A percentile compares a stretch with the other conserved stretches of the same genome.
Conservation (phyloP, 2,888 invertebrate species). For the Drosophila subsilvestris region DNA sequence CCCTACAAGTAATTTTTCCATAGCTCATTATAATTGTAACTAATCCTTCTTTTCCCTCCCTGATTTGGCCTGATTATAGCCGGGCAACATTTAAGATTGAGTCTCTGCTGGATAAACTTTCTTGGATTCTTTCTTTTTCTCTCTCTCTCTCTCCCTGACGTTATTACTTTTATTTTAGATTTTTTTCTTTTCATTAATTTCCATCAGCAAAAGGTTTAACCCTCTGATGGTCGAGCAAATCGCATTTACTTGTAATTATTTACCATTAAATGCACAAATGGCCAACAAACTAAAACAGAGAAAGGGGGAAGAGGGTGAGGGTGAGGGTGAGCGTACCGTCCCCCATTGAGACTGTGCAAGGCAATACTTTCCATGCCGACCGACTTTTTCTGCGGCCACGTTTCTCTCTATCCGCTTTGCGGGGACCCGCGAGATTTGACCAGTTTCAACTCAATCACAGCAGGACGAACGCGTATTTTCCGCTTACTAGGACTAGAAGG, state of each 20-base stretch:
- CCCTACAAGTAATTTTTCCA: background rate
- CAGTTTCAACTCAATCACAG: constrained; percentile 76
- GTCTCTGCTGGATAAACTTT: constrained; percentile 23
- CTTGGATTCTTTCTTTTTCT: constrained; percentile 4
- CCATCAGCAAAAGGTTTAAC: constrained; percentile 54
- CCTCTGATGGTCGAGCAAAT: constrained; percentile 42
- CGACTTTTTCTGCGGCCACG: constrained; percentile 9
- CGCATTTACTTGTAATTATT: constrained; percentile 73
- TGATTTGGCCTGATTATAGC: constrained; percentile 20
- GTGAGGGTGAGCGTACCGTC: background rate
- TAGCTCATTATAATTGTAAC: constrained; percentile 34
- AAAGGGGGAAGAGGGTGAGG: background rate
- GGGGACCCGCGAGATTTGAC: constrained; percentile 66
- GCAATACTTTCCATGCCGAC: constrained; percentile 35
- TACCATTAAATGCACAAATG: constrained; percentile 68
- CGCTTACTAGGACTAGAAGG: constrained; percentile 38
- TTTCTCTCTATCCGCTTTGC: constrained; percentile 47
- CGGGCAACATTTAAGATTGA: constrained; percentile 10
- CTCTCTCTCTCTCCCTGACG: too few relatives aligned
- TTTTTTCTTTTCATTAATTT: constrained; percentile 64
- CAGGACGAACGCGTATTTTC: constrained; percentile 69
- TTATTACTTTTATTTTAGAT: constrained; percentile 26
- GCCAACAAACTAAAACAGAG: constrained; percentile 12
- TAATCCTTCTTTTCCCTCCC: constrained; percentile 32
- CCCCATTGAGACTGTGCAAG: constrained; percentile 37